Conservation (phyloP, 2,113 vertebrate genomes). For the Bettongia penicillata region DNA sequence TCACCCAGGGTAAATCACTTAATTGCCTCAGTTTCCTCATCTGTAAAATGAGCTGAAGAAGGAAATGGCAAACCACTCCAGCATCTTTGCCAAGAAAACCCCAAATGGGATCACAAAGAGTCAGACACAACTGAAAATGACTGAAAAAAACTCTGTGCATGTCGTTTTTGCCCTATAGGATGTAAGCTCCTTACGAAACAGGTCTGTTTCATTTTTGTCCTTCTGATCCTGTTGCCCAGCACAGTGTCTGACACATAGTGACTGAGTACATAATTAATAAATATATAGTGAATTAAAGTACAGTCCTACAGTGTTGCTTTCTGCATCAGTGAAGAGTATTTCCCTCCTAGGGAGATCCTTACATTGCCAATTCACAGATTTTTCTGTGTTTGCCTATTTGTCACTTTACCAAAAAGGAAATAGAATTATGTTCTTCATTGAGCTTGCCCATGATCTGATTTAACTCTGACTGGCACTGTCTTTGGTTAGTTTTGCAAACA, state of each 20-base stretch:
- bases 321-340: not conserved
- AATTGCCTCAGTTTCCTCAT: not conserved
- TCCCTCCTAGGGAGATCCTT: not conserved
- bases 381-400: not conserved
- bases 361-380: not conserved
- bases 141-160: not conserved
- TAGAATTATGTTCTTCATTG: constrained; percentile 23
- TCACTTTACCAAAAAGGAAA: not conserved
- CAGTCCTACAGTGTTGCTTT: not conserved
- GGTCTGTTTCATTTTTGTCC: not conserved
- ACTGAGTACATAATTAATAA: too few species aligned
- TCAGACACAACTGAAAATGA: not conserved
- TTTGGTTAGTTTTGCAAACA: not conserved
- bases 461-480: not conserved
- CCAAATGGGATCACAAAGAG: not conserved
- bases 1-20: not conserved
- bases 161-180: not conserved
- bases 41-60: not conserved
- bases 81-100: not conserved
- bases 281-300: not conserved
- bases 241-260: not conserved
- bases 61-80: not conserved
- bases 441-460: not conserved
- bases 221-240: not conserved
- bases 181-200: too few species aligned